phyloP scores from a whole-genome alignment of 2,797 vertebrate species.

The Coreius guichenoti region DNA sequence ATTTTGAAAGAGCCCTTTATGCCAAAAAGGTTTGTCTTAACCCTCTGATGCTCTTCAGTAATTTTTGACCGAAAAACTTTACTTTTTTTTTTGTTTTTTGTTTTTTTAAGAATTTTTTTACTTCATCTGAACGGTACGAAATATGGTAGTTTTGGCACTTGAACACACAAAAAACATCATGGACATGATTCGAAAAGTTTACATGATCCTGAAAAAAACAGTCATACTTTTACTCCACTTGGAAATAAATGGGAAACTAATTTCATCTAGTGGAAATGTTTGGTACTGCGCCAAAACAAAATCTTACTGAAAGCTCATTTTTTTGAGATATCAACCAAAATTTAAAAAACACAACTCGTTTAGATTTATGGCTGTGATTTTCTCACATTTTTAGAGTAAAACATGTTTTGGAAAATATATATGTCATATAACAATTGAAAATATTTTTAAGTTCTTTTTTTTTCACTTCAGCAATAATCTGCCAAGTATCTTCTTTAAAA shows the following conservation, averaged over 20 bases:
- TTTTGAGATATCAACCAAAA: not conserved
- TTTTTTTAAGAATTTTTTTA: not conserved
- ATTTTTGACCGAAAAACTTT: too few species aligned
- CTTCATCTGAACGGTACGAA: not conserved
- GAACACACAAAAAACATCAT: too few species aligned
- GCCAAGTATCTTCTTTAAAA: too few species aligned
- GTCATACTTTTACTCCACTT: not conserved
- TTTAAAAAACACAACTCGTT: not conserved
- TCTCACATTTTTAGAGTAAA: not conserved
- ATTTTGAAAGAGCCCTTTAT: not conserved
- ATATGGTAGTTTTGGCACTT: not conserved
- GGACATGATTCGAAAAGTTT: not conserved
- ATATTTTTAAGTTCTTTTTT: not conserved
- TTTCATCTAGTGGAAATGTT: not conserved
- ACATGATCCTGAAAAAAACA: not conserved
- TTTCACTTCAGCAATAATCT: too few species aligned
- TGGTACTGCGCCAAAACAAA: not conserved
- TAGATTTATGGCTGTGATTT: not conserved
- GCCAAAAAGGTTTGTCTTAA: too few species aligned
- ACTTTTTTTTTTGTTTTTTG: too few species aligned
- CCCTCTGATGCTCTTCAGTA: too few species aligned
- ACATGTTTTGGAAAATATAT: not conserved
- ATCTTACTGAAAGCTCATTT: not conserved
- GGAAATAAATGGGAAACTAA: not conserved
- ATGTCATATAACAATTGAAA: not conserved